Conservation (phyloP, 1,140 invertebrate species). For the Daktulosphaira vitifoliae region DNA sequence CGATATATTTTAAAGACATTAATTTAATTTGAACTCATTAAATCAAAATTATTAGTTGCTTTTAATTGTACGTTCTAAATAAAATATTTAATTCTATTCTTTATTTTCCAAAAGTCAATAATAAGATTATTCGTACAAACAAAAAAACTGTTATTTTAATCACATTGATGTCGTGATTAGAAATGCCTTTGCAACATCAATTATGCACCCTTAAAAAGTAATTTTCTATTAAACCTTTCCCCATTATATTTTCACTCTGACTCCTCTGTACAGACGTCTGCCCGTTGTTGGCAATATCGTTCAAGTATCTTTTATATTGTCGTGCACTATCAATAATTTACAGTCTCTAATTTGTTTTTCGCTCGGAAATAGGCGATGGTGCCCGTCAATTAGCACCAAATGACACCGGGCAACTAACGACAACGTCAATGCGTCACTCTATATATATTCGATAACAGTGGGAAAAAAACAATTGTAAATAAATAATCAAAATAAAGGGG, state of each 20-base stretch:
- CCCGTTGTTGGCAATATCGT: background rate
- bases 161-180: too few relatives aligned
- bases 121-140: too few relatives aligned
- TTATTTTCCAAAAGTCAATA: too few relatives aligned
- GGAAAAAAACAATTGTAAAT: background rate
- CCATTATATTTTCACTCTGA: background rate
- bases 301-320: constrained; percentile 16
- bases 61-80: too few relatives aligned
- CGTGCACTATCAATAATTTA: constrained; percentile 30
- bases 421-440: constrained; percentile 22
- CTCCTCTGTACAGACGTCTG: constrained; percentile 1
- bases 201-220: constrained; percentile 14
- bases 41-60: too few relatives aligned
- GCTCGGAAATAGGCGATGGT: constrained; percentile 7
- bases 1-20: too few relatives aligned
- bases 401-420: constrained; percentile 13
- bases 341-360: constrained; percentile 32
- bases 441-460: constrained; percentile 14
- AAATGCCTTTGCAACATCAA: background rate
- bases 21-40: too few relatives aligned
- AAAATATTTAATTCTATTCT: too few relatives aligned
- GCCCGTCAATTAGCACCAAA: constrained; percentile 21
- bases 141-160: too few relatives aligned
- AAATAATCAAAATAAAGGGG: background rate
- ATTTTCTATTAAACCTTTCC: constrained; percentile 18